A percentile compares a stretch with the other conserved stretches of the same genome.
Conservation (phyloP, 2,113 vertebrate species). For the Helogale parvula region DNA sequence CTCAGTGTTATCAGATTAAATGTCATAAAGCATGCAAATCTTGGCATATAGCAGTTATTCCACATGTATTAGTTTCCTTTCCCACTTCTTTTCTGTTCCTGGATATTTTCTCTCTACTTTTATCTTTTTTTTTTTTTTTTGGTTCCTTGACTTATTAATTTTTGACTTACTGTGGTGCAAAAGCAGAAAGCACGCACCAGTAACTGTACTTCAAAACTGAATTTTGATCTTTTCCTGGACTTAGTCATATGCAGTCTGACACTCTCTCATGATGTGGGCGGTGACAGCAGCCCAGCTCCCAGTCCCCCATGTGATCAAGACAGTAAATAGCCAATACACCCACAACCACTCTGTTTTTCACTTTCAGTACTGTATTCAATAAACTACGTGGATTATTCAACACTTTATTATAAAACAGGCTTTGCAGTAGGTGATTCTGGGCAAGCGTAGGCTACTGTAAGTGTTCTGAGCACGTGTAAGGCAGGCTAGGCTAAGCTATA, state of each 20-base stretch:
- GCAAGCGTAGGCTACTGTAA: not conserved
- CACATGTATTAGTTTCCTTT: not conserved
- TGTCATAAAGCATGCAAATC: not conserved
- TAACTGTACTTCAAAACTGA: not conserved
- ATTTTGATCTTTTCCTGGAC: not conserved
- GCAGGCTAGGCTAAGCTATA: not conserved
- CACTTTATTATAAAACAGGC: not conserved
- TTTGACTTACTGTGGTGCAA: not conserved
- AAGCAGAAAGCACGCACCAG: not conserved
- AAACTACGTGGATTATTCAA: not conserved
- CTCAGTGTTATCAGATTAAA: not conserved
- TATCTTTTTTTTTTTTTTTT: not conserved
- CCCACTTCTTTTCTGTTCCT: not conserved
- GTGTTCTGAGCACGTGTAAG: not conserved
- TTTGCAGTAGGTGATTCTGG: not conserved
- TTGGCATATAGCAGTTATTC: not conserved
- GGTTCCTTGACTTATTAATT: not conserved
- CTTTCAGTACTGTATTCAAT: not conserved
- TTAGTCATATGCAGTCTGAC: not conserved
- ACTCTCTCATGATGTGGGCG: not conserved
- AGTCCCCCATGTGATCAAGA: not conserved
- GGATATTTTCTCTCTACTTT: no score
- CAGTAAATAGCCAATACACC: not conserved
- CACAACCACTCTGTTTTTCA: not conserved
- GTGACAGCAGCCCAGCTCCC: not conserved